phyloP scores from a whole-genome alignment of 2,113 vertebrate species.

The Bettongia penicillata region DNA sequence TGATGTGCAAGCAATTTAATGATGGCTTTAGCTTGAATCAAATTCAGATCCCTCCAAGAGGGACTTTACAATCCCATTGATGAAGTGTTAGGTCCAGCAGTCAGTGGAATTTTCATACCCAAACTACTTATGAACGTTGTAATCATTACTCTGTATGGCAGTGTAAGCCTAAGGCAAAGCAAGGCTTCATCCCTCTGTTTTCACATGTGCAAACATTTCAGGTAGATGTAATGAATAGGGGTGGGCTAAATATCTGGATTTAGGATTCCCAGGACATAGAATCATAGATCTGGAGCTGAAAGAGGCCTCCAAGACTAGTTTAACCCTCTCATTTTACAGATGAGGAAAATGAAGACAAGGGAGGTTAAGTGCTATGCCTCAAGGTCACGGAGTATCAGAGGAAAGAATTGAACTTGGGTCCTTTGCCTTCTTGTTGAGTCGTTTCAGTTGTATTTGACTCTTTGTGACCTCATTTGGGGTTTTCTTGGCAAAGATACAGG shows the following conservation, averaged over 20 bases:
- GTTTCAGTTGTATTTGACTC: neutral
- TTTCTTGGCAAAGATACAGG: neutral
- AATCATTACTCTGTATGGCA: slow-evolving; percentile 36
- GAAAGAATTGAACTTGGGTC: neutral
- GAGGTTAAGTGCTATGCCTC: neutral
- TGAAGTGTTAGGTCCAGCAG: neutral
- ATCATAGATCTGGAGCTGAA: neutral
- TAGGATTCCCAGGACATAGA: neutral
- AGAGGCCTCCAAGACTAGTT: neutral
- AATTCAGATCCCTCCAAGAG: slow-evolving; percentile 39
- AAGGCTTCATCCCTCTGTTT: neutral
- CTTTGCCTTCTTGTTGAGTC: neutral
- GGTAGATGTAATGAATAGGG: slow-evolving; percentile 13
- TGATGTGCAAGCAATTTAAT: slow-evolving; percentile 42
- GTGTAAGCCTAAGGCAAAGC: slow-evolving; percentile 23
- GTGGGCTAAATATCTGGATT: neutral
- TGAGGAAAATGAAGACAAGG: neutral
- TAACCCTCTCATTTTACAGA: neutral
- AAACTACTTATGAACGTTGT: neutral
- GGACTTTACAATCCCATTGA: slow-evolving; percentile 53
- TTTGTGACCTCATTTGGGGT: neutral
- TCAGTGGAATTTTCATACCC: neutral
- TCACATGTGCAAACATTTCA: slow-evolving; percentile 32
- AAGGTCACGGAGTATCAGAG: neutral
- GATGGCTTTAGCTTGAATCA: slow-evolving; percentile 50